Evolutionary conservation across 2,113 vertebrate genomes (phyloP), one percentile per base, ranked within the genome.

Genomic region (Irena cyanogastra): DNA sequence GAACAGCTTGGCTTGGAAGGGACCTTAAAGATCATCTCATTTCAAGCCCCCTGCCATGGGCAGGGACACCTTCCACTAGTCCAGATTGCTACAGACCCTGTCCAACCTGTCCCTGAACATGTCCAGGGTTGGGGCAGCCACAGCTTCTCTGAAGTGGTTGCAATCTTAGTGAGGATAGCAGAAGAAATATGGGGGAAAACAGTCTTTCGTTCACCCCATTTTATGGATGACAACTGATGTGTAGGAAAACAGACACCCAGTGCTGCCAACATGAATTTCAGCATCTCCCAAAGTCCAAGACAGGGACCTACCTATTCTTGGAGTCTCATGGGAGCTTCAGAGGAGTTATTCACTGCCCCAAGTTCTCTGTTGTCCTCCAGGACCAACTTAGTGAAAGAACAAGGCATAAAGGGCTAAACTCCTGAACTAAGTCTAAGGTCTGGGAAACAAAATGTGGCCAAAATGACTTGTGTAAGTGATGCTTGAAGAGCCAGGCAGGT

Each of bases 361-460:
- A 68, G 7, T 23, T 54, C 60, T 63, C 60, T 50, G 42, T 33
- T 68, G 16, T 64, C 30, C 44, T 91, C 37, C 37, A 69, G 35
- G 35, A 91, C 22, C 17, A 44, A 5, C 5, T 8, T 39, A 57
- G 17, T 42, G n/a, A 86, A 86, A 82, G 49, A 53, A 52, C 3
- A 8, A 42, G 18, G n/a, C 17, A 7, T 9, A 23, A 65, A 74
- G 0, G 0, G 22, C 21, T 81, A 28, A 78, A 31, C 1, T 59
- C 19, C 47, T 27, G 35, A 39, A 26, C 22, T 64, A 61, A 87
- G 11, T 16, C 20, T 49, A 15, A 21, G 5, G 4, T 65, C 7
- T 87, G 30, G 39, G 57, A 68, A 76, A 52, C 0, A 61, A 77
- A 93, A 52, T 24, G 16, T 47, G 30, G 19, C 18, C 18, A 14